Base-by-base conservation (phyloP, 2,888 invertebrate species). In the Synergus itoensis region DNA sequence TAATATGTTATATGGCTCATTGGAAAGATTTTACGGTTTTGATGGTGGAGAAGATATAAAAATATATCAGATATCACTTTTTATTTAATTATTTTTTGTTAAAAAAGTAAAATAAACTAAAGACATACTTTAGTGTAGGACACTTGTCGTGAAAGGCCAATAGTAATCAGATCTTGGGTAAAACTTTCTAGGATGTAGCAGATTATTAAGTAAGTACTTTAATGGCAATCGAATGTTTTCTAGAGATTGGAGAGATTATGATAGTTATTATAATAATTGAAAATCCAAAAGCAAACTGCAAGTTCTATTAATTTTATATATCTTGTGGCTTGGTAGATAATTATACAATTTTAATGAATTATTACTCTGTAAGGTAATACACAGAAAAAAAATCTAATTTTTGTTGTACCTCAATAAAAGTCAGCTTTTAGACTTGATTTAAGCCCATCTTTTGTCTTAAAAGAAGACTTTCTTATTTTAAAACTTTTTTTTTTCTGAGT, bases 141-240 rank as follows among this genome's bases (percentile, higher is more conserved):
- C n/a, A 7, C n/a, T 53, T 53, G 53, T 53, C 28, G 69, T 45
- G 69, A 69, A 69, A 69, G 69, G 45, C 28, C 9, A 69, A 48
- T 69, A 48, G 28, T 69, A 48, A 21, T 69, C 16, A 69, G 69
- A 48, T 69, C 21, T 4, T 48, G 48, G 21, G 28, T 16, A 69
- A 48, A 67, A 67, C 67, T 67, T 48, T 69, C 45, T 69, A 69
- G 69, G 48, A 69, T 48, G 69, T 69, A 69, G 45, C 21, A 69
- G 48, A 69, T 48, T 21, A 69, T 69, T 28, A 18, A 16, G 14
- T 48, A 69, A 69, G 48, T 69, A 69, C 28, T 69, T 48, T 48
- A 48, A 48, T 69, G 48, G 48, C 45, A 28, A 69, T 69, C 48
- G 48, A 48, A 41, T 48, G 28, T 69, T 69, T 69, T 69, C 16